phyloP scores from a whole-genome alignment of 2,797 vertebrate species.

The Acrossocheilus wenchowensis region DNA sequence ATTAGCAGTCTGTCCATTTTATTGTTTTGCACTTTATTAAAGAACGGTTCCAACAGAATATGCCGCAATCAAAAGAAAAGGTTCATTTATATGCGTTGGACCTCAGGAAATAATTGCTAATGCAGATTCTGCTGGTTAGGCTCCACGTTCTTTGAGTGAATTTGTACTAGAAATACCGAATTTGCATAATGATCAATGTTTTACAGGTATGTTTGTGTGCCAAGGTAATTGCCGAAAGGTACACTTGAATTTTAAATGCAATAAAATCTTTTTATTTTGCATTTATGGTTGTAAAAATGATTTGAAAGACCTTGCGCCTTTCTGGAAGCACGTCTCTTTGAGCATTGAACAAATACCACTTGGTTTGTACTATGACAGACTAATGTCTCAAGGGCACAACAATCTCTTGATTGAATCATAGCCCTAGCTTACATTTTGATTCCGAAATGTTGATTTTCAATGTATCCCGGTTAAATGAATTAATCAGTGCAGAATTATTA shows the following conservation, averaged over 20 bases:
- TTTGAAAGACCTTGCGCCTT: slow-evolving; percentile 15
- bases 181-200: slow-evolving; percentile 42
- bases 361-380: slow-evolving; percentile 6
- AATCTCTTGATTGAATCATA: slow-evolving; percentile 42
- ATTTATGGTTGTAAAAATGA: slow-evolving; percentile 9
- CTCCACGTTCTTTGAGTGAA: slow-evolving; percentile 10
- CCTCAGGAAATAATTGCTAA: slow-evolving; percentile 30
- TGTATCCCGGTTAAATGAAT: slow-evolving; percentile 69
- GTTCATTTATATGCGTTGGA: slow-evolving; percentile 23
- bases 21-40: slow-evolving; percentile 60
- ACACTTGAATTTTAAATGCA: slow-evolving; percentile 34
- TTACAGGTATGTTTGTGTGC: slow-evolving; percentile 20
- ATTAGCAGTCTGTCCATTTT: slow-evolving; percentile 69
- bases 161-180: slow-evolving; percentile 29
- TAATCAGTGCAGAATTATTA: slow-evolving; percentile 76
- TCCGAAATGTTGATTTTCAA: slow-evolving; percentile 51
- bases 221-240: slow-evolving; percentile 25
- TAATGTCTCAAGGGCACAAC: slow-evolving; percentile 40
- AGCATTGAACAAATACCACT: slow-evolving; percentile 9
- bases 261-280: slow-evolving; percentile 22
- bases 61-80: background rate
- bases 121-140: slow-evolving; percentile 26
- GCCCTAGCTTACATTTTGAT: slow-evolving; percentile 39
- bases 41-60: slow-evolving; percentile 48
- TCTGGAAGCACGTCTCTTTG: background rate